Evolutionary conservation across 2,113 vertebrate species (phyloP).

Genomic region (Polypterus bichir): DNA sequence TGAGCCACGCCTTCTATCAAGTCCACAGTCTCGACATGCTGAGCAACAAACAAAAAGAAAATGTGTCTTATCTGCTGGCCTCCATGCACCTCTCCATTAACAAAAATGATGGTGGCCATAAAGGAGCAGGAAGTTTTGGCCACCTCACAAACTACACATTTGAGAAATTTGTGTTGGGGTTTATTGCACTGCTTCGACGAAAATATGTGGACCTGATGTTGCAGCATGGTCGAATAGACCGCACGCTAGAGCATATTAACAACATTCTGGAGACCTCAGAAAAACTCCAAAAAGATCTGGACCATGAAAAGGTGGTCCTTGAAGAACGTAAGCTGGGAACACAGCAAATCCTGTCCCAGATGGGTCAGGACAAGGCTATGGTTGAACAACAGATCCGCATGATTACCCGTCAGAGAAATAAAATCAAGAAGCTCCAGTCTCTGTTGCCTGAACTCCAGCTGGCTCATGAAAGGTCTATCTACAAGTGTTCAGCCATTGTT

Average conservation of each 20-base stretch:
- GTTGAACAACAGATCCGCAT: conserved; percentile 16
- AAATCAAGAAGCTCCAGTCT: conserved; percentile 9
- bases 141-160: conserved; percentile 15
- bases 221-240: conserved; percentile 4
- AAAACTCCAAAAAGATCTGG: conserved; percentile 12
- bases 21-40: conserved; percentile 11
- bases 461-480: conserved; percentile 14
- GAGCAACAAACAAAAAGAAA: conserved; percentile 13
- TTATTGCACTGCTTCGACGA: conserved; percentile 5
- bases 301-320: conserved; percentile 11
- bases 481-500: conserved; percentile 15
- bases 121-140: conserved; percentile 3
- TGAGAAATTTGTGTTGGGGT: conserved; percentile 16
- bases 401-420: conserved; percentile 12
- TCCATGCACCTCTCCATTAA: conserved; percentile 20
- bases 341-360: conserved; percentile 16
- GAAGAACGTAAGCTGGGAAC: conserved; percentile 17
- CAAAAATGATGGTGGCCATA: conserved; percentile 4
- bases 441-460: conserved; percentile 18
- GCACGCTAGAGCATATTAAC: conserved; percentile 8
- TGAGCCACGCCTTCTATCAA: conserved; percentile 16
- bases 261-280: conserved; percentile 9
- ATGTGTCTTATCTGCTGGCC: conserved; percentile 18
- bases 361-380: conserved; percentile 19
- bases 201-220: not conserved